A percentile compares a stretch with the other conserved stretches of the same genome.
These are phyloP conservation scores for Balearica regulorum DNA, from an alignment of 2,797 vertebrate genomes.

Conservation along the genomic window DNA sequence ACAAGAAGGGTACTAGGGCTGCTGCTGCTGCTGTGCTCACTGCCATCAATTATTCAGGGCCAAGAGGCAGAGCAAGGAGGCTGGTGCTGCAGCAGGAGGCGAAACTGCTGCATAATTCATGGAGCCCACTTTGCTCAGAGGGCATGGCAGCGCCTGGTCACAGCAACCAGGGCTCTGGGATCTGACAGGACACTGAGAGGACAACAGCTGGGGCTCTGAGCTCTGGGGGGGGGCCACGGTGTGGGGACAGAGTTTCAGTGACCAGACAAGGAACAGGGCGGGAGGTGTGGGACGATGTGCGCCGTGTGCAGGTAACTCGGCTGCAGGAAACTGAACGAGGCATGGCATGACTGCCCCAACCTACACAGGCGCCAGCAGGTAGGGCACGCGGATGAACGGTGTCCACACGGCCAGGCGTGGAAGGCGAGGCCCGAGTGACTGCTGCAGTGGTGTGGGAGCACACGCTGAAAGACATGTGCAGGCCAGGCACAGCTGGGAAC, in stretches of 20 bases:
- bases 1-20: not conserved
- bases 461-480: not conserved
- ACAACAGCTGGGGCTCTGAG: not conserved
- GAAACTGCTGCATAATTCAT: not conserved
- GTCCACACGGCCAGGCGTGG: fast-evolving
- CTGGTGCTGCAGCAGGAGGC: not conserved
- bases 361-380: not conserved
- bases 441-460: not conserved
- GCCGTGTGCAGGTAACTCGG: not conserved
- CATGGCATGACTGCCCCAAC: not conserved
- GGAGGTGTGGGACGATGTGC: not conserved
- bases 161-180: too few relatives aligned
- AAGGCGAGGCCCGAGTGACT: not conserved
- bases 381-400: fast-evolving
- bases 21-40: not conserved
- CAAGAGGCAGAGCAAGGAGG: not conserved
- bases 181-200: not conserved
- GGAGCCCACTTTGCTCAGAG: not conserved
- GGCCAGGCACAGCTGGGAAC: too few relatives aligned
- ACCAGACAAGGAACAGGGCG: not conserved
- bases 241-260: not conserved
- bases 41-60: not conserved
- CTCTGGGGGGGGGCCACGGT: fast-evolving
- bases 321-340: not conserved
- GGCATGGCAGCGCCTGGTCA: not conserved